Conservation (phyloP, 2,888 invertebrate species). For the Tenthredo distinguenda region DNA sequence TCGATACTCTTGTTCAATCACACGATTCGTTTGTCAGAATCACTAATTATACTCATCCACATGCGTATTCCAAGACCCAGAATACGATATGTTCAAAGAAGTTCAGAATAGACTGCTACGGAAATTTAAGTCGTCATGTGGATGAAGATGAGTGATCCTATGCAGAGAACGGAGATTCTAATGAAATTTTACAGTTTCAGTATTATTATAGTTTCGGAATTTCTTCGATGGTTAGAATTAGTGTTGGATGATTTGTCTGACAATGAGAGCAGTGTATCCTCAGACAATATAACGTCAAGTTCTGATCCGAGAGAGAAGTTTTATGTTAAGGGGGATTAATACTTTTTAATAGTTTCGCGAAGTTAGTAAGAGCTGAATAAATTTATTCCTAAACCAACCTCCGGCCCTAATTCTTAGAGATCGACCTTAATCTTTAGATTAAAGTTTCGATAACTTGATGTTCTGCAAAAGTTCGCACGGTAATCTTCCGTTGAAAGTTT, state of each 20-base stretch:
- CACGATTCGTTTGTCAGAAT: neutral
- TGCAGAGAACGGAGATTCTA: too few relatives aligned
- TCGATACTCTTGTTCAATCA: neutral
- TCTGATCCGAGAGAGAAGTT: neutral
- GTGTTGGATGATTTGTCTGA: neutral
- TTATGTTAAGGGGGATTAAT: neutral
- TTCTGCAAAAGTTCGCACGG: neutral
- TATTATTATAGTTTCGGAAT: neutral
- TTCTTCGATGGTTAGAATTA: neutral
- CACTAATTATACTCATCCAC: too few relatives aligned
- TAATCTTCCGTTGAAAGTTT: conserved; percentile 1
- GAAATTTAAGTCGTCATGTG: too few relatives aligned
- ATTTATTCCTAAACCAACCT: neutral
- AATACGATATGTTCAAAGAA: too few relatives aligned
- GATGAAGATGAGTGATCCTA: neutral
- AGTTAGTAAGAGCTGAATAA: neutral
- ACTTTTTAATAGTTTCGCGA: neutral
- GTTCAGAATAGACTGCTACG: too few relatives aligned
- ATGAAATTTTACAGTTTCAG: neutral
- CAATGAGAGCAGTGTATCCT: neutral
- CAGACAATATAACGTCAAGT: neutral
- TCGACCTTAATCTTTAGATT: conserved; percentile 8
- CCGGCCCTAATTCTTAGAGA: neutral
- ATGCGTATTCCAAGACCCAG: neutral
- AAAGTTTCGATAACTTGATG: conserved; percentile 2